Evolutionary conservation across 1,140 invertebrate species (phyloP).

Genomic region (Drosophila eugracilis): DNA sequence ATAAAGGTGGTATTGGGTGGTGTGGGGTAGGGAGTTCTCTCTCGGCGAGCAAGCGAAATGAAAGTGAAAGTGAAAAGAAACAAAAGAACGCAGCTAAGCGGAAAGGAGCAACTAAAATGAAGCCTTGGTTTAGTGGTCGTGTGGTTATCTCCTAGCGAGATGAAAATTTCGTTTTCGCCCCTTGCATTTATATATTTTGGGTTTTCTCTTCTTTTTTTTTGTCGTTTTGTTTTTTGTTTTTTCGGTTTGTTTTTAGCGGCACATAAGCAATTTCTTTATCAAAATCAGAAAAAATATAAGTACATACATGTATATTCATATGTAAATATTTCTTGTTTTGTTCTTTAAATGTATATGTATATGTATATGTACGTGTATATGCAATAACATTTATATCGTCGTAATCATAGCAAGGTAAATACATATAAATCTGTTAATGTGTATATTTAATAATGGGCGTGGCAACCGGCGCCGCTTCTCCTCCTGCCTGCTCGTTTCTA

Average conservation of each 20-base stretch:
- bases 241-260: slow-evolving; percentile 31
- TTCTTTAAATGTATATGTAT: slow-evolving; percentile 48
- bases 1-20: neutral
- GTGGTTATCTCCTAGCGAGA: slow-evolving; percentile 37
- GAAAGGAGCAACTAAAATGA: slow-evolving; percentile 30
- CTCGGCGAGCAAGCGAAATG: slow-evolving; percentile 25
- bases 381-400: slow-evolving; percentile 79
- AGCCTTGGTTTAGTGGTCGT: slow-evolving; percentile 19
- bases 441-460: slow-evolving; percentile 58
- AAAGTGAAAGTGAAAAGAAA: slow-evolving; percentile 26
- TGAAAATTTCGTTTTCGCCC: slow-evolving; percentile 13
- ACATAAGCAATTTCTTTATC: slow-evolving; percentile 46
- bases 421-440: slow-evolving; percentile 79
- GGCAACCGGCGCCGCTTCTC: slow-evolving; percentile 19
- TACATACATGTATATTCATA: slow-evolving; percentile 46
- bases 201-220: too few species aligned
- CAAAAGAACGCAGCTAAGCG: slow-evolving; percentile 27
- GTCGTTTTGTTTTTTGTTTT: slow-evolving; percentile 3
- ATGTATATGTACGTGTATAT: slow-evolving; percentile 71
- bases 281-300: slow-evolving; percentile 52
- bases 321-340: slow-evolving; percentile 53
- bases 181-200: too few species aligned
- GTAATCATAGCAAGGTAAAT: slow-evolving; percentile 80
- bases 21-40: neutral
- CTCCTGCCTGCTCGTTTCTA: neutral